Conservation (phyloP, 2,888 invertebrate genomes). For the Brassicogethes aeneus region DNA sequence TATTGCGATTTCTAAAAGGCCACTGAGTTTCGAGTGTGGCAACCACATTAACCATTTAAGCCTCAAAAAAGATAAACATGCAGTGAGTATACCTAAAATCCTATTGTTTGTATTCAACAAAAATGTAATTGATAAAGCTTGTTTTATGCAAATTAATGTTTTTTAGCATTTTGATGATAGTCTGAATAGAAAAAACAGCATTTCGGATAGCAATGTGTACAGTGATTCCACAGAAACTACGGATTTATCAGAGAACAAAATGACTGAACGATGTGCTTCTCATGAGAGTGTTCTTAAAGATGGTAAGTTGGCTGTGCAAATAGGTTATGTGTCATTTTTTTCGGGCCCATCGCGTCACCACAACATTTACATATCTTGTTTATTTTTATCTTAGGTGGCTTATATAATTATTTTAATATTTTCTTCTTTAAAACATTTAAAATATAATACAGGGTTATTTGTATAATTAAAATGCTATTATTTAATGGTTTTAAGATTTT, state of each 20-base stretch:
- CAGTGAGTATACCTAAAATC: slow-evolving; percentile 13
- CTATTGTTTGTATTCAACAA: not conserved
- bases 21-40: slow-evolving; percentile 34
- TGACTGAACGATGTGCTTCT: slow-evolving; percentile 33
- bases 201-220: slow-evolving; percentile 33
- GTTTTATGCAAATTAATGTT: not conserved
- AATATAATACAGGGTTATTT: no score
- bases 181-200: slow-evolving; percentile 32
- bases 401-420: no score
- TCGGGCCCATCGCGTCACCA: no score
- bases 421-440: no score
- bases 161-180: slow-evolving; percentile 5
- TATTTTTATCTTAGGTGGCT: no score
- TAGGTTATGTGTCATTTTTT: no score
- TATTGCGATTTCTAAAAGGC: slow-evolving; percentile 32
- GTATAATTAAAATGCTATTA: no score
- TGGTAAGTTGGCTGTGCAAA: no score
- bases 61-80: slow-evolving; percentile 7
- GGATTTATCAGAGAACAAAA: slow-evolving; percentile 18
- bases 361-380: no score
- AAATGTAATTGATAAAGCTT: no score
- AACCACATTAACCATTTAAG: slow-evolving; percentile 17
- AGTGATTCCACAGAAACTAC: slow-evolving; percentile 17
- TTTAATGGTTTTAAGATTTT: no score
- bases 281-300: slow-evolving; percentile 36